Evolutionary conservation across 92 coral and sea anemone species (phyloP), one percentile per base, ranked within the genome.

Genomic region (Phenganax subtilis): DNA sequence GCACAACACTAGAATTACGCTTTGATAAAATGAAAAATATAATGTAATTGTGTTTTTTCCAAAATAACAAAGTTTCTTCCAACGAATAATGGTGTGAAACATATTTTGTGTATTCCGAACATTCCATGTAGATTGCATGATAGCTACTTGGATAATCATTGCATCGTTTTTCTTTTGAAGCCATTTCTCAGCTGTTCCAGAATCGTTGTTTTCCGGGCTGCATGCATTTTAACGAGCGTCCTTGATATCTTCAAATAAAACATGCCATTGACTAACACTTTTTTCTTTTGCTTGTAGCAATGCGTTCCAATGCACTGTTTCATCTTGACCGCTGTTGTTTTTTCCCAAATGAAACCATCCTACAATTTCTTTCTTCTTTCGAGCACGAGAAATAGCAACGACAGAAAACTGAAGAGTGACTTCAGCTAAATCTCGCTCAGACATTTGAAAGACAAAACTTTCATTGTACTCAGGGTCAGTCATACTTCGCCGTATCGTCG

Each of bases 381-480:
- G 87, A 59, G 97, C 84, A 87, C 89, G 93, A 74, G 99, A 92
- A 67, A 92, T 89, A 37, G 96, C 90, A 30, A 92, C 89, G 30
- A 96, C 97, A 37, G 96, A 91, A 68, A 96, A 87, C 91, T 87
- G 93, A 87, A 96, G 80, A 20, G 97, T 96, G 81, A 89, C 91
- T 84, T 88, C 90, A 67, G 96, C 90, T 29, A 96, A 89, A 96
- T 96, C 99, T 76, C 90, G 91, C 85, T 96, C 99, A 7, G 99
- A 96, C 87, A 96, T 96, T 80, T 96, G 97, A 85, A 88, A 96
- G 80, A 96, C 93, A 88, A 96, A 96, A 86, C 96, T 96, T 80
- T 96, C 99, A 81, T 96, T 96, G 91, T 96, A 96, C 80, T 96
- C 99, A 7, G 99, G 99, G 76, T 96, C 99, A 8, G 93, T 93